Evolutionary conservation across 2,797 vertebrate genomes (phyloP).

Genomic region (Oreochromis grahami): DNA sequence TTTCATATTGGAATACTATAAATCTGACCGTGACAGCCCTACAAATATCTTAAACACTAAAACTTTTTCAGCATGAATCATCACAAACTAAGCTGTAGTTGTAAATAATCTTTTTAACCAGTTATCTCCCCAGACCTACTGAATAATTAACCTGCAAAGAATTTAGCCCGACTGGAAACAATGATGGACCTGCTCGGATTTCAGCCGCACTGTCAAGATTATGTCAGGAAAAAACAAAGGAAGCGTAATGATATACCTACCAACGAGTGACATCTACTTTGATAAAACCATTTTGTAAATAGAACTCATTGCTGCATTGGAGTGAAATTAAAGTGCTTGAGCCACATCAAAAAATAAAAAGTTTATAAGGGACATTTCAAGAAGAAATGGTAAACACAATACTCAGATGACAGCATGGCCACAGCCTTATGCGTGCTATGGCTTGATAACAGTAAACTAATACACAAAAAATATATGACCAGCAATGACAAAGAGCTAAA

Average conservation of each 20-base stretch:
- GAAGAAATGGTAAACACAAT: background rate
- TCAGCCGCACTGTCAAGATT: background rate
- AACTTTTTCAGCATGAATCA: fast-evolving
- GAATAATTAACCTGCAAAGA: background rate
- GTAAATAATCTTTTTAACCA: background rate
- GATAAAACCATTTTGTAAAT: background rate
- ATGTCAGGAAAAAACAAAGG: background rate
- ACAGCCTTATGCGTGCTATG: conserved; percentile 30
- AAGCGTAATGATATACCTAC: background rate
- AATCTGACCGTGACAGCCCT: background rate
- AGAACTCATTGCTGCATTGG: background rate
- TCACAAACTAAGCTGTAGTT: background rate
- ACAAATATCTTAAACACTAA: background rate
- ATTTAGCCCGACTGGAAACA: background rate
- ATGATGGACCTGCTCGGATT: background rate
- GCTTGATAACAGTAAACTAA: conserved; percentile 33
- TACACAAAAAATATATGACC: conserved; percentile 10
- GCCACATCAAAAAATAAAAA: background rate
- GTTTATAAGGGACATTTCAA: background rate
- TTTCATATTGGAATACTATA: background rate
- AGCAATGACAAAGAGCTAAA: background rate
- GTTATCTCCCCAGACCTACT: background rate
- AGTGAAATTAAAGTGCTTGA: background rate
- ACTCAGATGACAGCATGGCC: background rate
- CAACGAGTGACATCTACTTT: background rate